These are phyloP conservation scores for Epinephelus awoara DNA, from an alignment of 2,797 vertebrate genomes.

Conservation along the genomic window DNA sequence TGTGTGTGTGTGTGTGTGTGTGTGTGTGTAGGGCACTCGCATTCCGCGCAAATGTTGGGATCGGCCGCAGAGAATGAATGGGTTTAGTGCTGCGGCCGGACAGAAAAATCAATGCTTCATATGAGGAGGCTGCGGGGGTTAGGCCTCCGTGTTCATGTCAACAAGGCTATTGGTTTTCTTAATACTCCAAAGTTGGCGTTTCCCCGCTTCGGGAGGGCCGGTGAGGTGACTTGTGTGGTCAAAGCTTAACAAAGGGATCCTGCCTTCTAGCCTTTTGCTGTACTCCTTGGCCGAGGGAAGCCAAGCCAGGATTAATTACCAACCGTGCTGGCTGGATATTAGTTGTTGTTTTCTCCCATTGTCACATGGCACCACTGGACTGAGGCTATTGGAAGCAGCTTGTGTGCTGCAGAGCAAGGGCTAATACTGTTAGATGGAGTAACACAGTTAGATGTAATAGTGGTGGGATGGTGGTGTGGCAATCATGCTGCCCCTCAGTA, in stretches of 20 bases:
- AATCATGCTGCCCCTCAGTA: conserved; percentile 51
- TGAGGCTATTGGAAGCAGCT: conserved; percentile 72
- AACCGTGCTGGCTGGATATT: conserved; percentile 80
- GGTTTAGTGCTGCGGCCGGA: conserved; percentile 92
- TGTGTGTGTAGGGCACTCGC: conserved; percentile 46
- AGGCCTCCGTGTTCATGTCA: conserved; percentile 99
- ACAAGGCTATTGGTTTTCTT: conserved; percentile 99
- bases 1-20: conserved; percentile 49
- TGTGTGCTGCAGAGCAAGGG: conserved; percentile 55
- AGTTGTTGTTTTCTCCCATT: conserved; percentile 84
- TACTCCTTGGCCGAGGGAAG: conserved; percentile 75
- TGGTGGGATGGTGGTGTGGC: conserved; percentile 47
- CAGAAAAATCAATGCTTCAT: conserved; percentile 99
- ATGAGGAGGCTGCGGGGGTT: conserved; percentile 99
- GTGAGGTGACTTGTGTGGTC: conserved; percentile 93
- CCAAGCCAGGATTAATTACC: conserved; percentile 88
- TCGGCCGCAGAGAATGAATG: conserved; percentile 98
- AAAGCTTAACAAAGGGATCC: conserved; percentile 93
- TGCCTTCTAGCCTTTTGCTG: conserved; percentile 85
- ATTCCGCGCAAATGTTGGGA: conserved; percentile 62
- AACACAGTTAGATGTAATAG: conserved; percentile 68
- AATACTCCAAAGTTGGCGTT: conserved; percentile 98
- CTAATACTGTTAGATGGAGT: conserved; percentile 75
- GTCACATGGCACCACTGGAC: conserved; percentile 73
- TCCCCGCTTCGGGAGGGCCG: conserved; percentile 90